These are phyloP conservation scores for Allygus modestus DNA, from an alignment of 2,888 invertebrate species.

Conservation along the genomic window DNA sequence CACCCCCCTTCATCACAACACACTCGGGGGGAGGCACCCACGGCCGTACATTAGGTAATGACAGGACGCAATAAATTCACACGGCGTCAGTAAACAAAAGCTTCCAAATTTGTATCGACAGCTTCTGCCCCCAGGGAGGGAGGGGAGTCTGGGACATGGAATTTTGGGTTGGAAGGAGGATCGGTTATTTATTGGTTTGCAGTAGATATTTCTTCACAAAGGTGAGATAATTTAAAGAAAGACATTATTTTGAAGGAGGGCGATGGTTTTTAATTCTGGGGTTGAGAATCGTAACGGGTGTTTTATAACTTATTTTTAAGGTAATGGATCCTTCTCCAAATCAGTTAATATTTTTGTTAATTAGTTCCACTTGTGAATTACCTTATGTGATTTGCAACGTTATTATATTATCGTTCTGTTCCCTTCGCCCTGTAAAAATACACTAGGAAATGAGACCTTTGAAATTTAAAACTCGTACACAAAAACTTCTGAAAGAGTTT, in stretches of 20 bases:
- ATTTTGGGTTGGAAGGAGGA: background rate
- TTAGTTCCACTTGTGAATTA: too few species aligned
- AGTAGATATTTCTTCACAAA: background rate
- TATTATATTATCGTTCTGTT: too few species aligned
- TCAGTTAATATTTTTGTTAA: too few species aligned
- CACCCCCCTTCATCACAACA: background rate
- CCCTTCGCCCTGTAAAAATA: too few species aligned
- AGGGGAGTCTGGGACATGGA: background rate
- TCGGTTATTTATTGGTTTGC: background rate
- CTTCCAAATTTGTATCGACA: slow-evolving; percentile 50
- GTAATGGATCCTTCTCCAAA: too few species aligned
- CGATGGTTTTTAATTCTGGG: too few species aligned
- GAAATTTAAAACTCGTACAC: too few species aligned
- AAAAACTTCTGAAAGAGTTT: too few species aligned
- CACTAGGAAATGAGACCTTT: too few species aligned
- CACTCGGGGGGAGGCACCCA: background rate
- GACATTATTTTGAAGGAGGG: background rate
- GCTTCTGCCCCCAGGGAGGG: background rate
- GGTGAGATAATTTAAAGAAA: background rate
- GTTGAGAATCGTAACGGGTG: too few species aligned
- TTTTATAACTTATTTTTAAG: too few species aligned
- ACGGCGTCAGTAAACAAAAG: slow-evolving; percentile 30
- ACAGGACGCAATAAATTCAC: slow-evolving; percentile 43
- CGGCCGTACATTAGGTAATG: slow-evolving; percentile 33
- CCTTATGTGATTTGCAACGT: too few species aligned